Evolutionary conservation across 2,797 vertebrate species (phyloP).

Genomic region (Clarias laeviceps): DNA sequence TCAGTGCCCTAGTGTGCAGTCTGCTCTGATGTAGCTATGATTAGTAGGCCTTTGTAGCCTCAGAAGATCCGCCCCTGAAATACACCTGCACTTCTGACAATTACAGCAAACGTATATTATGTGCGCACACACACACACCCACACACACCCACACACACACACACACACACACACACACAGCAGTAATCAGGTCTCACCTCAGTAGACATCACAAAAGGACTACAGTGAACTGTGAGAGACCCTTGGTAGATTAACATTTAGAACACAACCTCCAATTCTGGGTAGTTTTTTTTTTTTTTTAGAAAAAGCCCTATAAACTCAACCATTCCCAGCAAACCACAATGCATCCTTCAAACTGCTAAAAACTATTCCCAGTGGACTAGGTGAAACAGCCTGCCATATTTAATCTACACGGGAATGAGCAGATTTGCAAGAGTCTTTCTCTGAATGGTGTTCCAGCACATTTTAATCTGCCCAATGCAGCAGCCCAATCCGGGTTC

Average conservation of each 20-base stretch:
- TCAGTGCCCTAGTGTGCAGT: slow-evolving; percentile 28
- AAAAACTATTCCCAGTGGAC: slow-evolving; percentile 27
- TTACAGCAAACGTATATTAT: slow-evolving; percentile 55
- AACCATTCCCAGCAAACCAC: slow-evolving; percentile 10
- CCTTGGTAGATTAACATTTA: slow-evolving; percentile 28
- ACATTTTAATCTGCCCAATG: slow-evolving; percentile 63
- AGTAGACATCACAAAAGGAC: slow-evolving; percentile 23
- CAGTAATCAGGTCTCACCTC: slow-evolving; percentile 37
- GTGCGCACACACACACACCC: slow-evolving; percentile 41
- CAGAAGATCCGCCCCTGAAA: slow-evolving; percentile 40
- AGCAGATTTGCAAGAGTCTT: slow-evolving; percentile 53
- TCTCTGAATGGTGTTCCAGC: slow-evolving; percentile 54
- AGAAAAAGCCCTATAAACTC: not conserved
- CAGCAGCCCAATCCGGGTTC: slow-evolving; percentile 61
- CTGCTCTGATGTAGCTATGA: slow-evolving; percentile 44
- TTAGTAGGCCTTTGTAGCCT: slow-evolving; percentile 42
- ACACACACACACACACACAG: slow-evolving; percentile 39
- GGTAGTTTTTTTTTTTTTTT: not conserved
- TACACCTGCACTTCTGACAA: slow-evolving; percentile 55
- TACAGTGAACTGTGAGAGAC: slow-evolving; percentile 20
- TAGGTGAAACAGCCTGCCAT: slow-evolving; percentile 48
- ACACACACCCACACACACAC: slow-evolving; percentile 31
- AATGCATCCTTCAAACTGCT: slow-evolving; percentile 22
- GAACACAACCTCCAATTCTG: not conserved
- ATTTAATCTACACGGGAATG: slow-evolving; percentile 53